Conservation (phyloP, 2,888 invertebrate genomes). For the Microctonus aethiopoides region DNA sequence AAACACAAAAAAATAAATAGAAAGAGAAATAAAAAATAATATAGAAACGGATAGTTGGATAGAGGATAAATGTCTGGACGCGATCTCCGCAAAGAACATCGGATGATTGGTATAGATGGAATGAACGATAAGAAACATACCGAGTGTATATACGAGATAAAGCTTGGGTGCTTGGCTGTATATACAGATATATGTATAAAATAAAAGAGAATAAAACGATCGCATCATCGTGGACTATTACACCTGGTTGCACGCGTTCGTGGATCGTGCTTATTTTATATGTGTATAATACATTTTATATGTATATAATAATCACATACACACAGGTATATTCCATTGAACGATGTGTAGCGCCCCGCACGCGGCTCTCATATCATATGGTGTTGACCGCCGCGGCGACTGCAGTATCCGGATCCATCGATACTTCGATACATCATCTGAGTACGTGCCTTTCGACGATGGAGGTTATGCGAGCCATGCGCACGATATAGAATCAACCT, state of each 20-base stretch:
- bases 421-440: conserved; percentile 41
- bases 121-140: conserved; percentile 1
- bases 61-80: conserved; percentile 3
- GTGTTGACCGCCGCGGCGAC: conserved; percentile 17
- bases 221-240: conserved; percentile 24
- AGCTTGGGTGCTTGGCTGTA: neutral
- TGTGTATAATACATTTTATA: conserved; percentile 10
- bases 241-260: conserved; percentile 25
- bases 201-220: neutral
- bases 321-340: conserved; percentile 7
- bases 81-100: neutral
- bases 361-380: neutral
- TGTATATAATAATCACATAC: conserved; percentile 1
- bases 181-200: neutral
- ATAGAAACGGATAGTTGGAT: neutral
- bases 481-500: conserved; percentile 1
- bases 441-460: neutral
- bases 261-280: too few species aligned
- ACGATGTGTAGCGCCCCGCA: neutral
- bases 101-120: conserved; percentile 3
- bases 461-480: neutral
- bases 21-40: too few species aligned
- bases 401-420: conserved; percentile 38
- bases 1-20: neutral
- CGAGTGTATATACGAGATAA: conserved; percentile 19